Base-by-base conservation (phyloP, 2,797 vertebrate species). In the Enoplosus armatus region DNA sequence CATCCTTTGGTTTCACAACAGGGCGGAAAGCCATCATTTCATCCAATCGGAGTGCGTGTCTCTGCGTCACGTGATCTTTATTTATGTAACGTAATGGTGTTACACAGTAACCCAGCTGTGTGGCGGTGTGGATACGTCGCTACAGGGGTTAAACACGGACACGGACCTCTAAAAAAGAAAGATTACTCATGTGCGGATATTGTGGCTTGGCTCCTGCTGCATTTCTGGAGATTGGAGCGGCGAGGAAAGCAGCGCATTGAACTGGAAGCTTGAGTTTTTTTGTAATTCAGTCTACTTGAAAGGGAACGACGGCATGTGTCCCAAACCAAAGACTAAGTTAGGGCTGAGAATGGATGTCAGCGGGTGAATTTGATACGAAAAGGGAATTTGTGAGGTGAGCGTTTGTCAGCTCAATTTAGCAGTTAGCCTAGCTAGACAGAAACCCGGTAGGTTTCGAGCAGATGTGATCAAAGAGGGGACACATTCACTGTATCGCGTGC, bases 1-100 rank as follows among this genome's bases (percentile, higher is more conserved):
- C 56, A 68, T 85, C 71, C 24, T 62, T 75, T 74, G 72, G 94
- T 96, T 96, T 96, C 96, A 95, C 96, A 96, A 96, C 95, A 95
- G 94, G 93, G 92, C 85, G 89, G 90, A 89, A 81, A 78, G 81
- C 55, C 43, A 48, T 4, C 63, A n/a, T 24, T 2, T 77, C 60
- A 26, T 50, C 96, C 96, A 97, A 96, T 96, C 24, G 76, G 55
- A 75, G 8, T 0, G 69, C 85, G 3, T 58, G 79, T 53, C 64
- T 51, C 39, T 0, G 47, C 22, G 70, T 94, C 96, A 96, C 93
- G 76, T 96, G 95, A 47, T 82, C 79, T 93, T 94, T 95, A 95
- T 96, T 96, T 96, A 96, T 88, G 92, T 96, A 95, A 96, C 0
- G 91, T 83, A 91, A 92, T 90, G 90, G 91, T 93, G 92, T 94